phyloP scores from a whole-genome alignment of 35 echinoderm and acorn worm genomes.

The Heliocidaris erythrogramma region DNA sequence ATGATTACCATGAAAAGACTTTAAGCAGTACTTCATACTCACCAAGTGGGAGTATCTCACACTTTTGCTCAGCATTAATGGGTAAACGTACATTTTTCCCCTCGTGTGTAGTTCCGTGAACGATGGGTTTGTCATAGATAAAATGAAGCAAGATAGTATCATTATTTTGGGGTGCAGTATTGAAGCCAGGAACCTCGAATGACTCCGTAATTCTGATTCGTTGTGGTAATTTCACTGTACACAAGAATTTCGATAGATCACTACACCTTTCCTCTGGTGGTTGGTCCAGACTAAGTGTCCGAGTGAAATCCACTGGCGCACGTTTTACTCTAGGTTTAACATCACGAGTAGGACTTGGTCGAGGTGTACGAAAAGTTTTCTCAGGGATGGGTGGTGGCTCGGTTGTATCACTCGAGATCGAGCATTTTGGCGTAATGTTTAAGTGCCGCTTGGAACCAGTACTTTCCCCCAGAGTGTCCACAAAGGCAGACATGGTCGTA shows the following conservation, averaged over 20 bases:
- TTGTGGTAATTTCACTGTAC: not conserved
- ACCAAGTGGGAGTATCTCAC: constrained; percentile 37
- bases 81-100: not conserved
- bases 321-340: not conserved
- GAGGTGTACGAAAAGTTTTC: not conserved
- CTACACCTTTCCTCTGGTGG: not conserved
- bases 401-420: not conserved
- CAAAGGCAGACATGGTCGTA: not conserved
- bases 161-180: not conserved
- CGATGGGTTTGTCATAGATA: not conserved
- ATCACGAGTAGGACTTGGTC: not conserved
- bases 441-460: not conserved
- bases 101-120: not conserved
- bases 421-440: not conserved
- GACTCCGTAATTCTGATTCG: not conserved
- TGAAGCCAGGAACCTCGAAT: not conserved
- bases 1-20: no score
- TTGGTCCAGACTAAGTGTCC: not conserved
- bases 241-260: not conserved
- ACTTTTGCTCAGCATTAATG: not conserved
- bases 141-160: constrained; percentile 11
- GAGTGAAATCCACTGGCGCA: not conserved
- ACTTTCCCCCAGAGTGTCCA: not conserved
- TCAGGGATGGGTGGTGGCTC: not conserved
- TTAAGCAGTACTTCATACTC: not conserved